These are phyloP conservation scores for Xiphophorus birchmanni DNA, from an alignment of 2,797 vertebrate species.

Conservation along the genomic window DNA sequence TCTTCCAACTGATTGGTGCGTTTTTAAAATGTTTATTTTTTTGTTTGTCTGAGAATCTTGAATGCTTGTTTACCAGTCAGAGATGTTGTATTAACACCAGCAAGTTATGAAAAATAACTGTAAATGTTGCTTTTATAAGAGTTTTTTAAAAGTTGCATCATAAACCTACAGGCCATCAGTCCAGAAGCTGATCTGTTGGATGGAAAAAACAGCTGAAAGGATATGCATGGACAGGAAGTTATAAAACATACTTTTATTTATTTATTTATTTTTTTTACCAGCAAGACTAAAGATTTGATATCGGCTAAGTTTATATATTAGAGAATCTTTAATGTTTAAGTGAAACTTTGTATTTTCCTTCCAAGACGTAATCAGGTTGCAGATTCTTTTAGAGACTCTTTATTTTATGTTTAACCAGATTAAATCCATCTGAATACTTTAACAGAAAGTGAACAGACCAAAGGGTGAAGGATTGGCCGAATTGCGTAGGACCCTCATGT, in stretches of 20 bases:
- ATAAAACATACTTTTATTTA: neutral
- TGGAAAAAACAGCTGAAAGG: neutral
- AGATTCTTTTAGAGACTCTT: neutral
- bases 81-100: neutral
- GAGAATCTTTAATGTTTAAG: neutral
- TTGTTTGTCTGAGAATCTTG: too few species aligned
- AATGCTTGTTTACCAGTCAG: neutral
- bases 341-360: neutral
- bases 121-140: neutral
- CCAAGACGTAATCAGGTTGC: neutral
- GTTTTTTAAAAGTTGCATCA: neutral
- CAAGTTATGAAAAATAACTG: neutral
- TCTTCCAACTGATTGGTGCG: neutral
- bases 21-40: neutral
- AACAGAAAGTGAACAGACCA: neutral
- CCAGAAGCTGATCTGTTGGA: neutral
- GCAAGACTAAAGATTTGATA: neutral
- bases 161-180: neutral
- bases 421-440: neutral
- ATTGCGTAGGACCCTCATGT: neutral
- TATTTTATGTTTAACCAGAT: neutral
- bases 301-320: neutral
- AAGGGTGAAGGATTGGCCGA: neutral
- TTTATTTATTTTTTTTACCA: neutral
- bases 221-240: neutral